Base-by-base conservation (phyloP, 2,797 vertebrate genomes). In the Rallus crepitans region DNA sequence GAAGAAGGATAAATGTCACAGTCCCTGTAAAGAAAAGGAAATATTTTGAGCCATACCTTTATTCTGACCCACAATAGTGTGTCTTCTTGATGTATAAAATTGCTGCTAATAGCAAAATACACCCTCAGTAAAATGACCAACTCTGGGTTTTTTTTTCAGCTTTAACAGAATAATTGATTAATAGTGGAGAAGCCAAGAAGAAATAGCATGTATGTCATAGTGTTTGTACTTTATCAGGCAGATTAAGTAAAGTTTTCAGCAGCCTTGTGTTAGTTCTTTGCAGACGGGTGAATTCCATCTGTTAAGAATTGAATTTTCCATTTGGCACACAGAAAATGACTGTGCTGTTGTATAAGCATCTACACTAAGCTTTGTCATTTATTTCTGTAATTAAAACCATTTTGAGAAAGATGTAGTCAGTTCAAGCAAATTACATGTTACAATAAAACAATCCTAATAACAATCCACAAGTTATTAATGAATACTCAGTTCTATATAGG, bases 301-400 rank as follows among this genome's bases (percentile, higher is more conserved):
- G 96, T 96, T 90, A 90, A 92, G 96, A 94, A 97, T 96, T 96
- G 89, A 93, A 88, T 95, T 96, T 96, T 96, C 93, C 97, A 97
- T 94, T 94, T 91, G 95, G 91, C 94, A 89, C 57, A 77, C 55
- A 91, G 96, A 95, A 97, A 97, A 97, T 83, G 94, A 89, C 95
- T 97, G 93, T 76, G 92, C 90, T 97, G 92, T 96, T 94, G 93
- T 97, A 95, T 97, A 97, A 97, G 95, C 96, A 95, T 97, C 95
- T 97, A 94, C 91, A 86, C 86, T 93, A 97, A 93, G 94, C 89
- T 95, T 95, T 97, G 91, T 92, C 96, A 97, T 97, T 97, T 97
- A 97, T 97, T 97, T 96, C 94, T 94, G 95, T 97, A 98, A 98
- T 98, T 98, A 98, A 97, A 97, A 95, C 89, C 8, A 35, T 96